Evolutionary conservation across 2,888 invertebrate species (phyloP).

Genomic region (Acrobasis consociella): DNA sequence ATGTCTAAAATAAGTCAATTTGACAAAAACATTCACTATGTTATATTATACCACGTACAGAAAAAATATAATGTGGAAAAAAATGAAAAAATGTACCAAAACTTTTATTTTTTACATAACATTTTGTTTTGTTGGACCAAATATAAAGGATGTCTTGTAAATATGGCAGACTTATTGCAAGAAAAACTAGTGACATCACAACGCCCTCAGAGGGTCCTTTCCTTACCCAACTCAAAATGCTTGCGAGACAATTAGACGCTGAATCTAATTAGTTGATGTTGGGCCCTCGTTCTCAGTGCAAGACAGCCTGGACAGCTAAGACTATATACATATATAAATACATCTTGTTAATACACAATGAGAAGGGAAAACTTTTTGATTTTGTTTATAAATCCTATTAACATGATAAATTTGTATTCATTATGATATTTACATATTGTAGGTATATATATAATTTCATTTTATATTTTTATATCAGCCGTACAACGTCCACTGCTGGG

Average conservation of each 20-base stretch:
- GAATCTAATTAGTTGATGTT: conserved; percentile 56
- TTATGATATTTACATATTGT: too few species aligned
- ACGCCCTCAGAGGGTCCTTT: conserved; percentile 49
- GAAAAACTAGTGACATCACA: conserved; percentile 42
- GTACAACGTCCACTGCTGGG: too few species aligned
- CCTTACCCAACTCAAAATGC: conserved; percentile 58
- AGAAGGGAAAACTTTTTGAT: neutral
- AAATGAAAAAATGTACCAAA: too few species aligned
- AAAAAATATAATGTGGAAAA: too few species aligned
- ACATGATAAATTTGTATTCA: too few species aligned
- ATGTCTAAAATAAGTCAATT: too few species aligned
- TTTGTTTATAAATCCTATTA: neutral
- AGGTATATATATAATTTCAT: too few species aligned
- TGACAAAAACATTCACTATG: too few species aligned
- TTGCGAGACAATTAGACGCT: conserved; percentile 49
- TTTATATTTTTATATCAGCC: too few species aligned
- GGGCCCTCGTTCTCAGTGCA: conserved; percentile 10
- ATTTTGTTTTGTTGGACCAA: neutral
- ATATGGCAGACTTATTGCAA: conserved; percentile 32
- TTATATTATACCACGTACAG: too few species aligned
- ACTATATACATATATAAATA: neutral
- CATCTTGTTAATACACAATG: conserved; percentile 6
- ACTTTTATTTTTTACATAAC: too few species aligned
- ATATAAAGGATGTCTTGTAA: neutral
- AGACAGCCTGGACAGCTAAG: conserved; percentile 22